Base-by-base conservation (phyloP, 2,888 invertebrate genomes). In the Cheilosia pagana region DNA sequence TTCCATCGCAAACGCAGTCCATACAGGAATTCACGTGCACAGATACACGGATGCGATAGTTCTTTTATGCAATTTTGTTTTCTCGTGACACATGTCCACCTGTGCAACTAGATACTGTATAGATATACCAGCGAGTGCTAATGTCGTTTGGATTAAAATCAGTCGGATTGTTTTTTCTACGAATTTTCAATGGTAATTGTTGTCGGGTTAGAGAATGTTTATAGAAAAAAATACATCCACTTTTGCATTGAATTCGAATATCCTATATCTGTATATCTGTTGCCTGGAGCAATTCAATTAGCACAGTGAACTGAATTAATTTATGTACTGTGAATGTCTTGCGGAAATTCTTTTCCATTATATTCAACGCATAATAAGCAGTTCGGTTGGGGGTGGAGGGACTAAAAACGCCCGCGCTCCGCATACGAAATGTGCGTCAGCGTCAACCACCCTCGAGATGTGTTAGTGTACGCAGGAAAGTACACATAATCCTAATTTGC, bases 111-210 rank as follows among this genome's bases (percentile, higher is more conserved):
- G 43, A 53, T 52, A 65, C 3, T n/a, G 16, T 16, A 16, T n/a
- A 28, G 3, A 16, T 3, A 45, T 10, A 2, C 3, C 14, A 21
- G 43, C 48, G 39, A 1, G 19, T 65, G 57, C 60, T n/a, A n/a
- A 70, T 31, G 50, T 55, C 77, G 77, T 68, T 77, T 77, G 67
- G 82, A 82, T 82, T 82, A 62, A 77, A 82, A 71, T 71, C 77
- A 76, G 57, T 71, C 45, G 10, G 25, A 16, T 35, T 25, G 21
- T 19, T 35, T 57, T 45, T 52, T 59, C 21, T 8, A 35, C 67
- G 31, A 60, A 62, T 70, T 50, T 16, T 39, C 59, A 39, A 60
- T 60, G 55, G 52, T 39, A 71, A 59, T 82, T 77, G 71, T 71
- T 71, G 23, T 48, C 60, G 53, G 45, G 35, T 39, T 60, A 28